phyloP scores from a whole-genome alignment of 2,113 vertebrate species.

The Tangachromis dhanisi region DNA sequence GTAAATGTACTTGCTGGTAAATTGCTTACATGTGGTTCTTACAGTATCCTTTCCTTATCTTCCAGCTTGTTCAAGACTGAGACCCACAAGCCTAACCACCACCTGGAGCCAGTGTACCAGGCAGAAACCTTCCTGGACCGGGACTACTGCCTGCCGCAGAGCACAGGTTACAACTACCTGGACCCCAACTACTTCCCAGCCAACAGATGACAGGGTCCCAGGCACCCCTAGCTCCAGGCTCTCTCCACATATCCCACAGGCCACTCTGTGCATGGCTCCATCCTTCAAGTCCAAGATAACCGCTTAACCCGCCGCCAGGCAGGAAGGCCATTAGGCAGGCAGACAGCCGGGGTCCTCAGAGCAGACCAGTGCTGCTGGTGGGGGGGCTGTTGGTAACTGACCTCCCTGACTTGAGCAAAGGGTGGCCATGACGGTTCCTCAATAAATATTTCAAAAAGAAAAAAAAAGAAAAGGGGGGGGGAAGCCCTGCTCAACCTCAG shows the following conservation, averaged over 20 bases:
- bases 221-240: slow-evolving; percentile 43
- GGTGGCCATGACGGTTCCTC: slow-evolving; percentile 69
- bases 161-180: slow-evolving; percentile 96
- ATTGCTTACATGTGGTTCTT: not conserved
- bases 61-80: slow-evolving; percentile 90
- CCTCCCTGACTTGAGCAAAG: slow-evolving; percentile 66
- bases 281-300: slow-evolving; percentile 59
- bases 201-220: slow-evolving; percentile 94
- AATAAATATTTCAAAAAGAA: not conserved
- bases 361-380: slow-evolving; percentile 37
- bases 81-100: slow-evolving; percentile 90
- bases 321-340: slow-evolving; percentile 63
- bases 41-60: not conserved
- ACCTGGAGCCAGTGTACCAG: slow-evolving; percentile 89
- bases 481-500: slow-evolving; percentile 11
- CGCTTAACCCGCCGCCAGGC: slow-evolving; percentile 45
- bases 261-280: slow-evolving; percentile 68
- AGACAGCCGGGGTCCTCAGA: slow-evolving; percentile 26
- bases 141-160: slow-evolving; percentile 97
- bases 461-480: not conserved
- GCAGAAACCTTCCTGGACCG: slow-evolving; percentile 92
- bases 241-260: slow-evolving; percentile 59
- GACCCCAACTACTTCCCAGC: slow-evolving; percentile 99
- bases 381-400: slow-evolving; percentile 33
- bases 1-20: not conserved